Conservation (phyloP, 2,113 vertebrate species). For the Ailurus styani region DNA sequence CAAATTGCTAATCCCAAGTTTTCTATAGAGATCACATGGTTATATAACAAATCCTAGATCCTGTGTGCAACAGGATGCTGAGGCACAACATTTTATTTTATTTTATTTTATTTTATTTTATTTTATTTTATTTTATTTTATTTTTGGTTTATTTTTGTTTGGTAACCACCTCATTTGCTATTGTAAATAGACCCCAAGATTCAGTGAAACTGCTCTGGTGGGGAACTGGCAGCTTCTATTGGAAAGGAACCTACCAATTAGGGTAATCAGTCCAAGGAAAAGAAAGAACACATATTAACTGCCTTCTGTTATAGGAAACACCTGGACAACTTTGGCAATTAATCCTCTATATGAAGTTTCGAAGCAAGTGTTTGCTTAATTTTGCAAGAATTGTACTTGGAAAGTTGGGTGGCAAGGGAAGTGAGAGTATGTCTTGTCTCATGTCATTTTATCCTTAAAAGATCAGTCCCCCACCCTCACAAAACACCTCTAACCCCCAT, state of each 20-base stretch:
- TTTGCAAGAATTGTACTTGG: not conserved
- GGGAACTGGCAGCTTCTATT: not conserved
- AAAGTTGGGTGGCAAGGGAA: not conserved
- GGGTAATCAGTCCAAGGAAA: not conserved
- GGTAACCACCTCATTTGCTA: not conserved
- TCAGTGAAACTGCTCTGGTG: not conserved
- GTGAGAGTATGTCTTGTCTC: not conserved
- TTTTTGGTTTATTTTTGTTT: not conserved
- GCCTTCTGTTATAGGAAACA: not conserved
- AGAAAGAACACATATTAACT: not conserved
- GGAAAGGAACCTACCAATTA: not conserved
- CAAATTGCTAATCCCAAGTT: not conserved
- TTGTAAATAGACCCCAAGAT: not conserved
- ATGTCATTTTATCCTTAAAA: not conserved
- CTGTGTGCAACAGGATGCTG: not conserved
- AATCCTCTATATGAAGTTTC: not conserved
- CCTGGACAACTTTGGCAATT: not conserved
- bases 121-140: not conserved
- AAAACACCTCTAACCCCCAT: fast-evolving
- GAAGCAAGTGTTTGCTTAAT: not conserved
- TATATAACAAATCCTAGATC: not conserved
- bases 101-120: not conserved
- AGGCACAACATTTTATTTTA: not conserved
- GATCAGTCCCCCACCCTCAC: not conserved
- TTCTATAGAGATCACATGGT: not conserved